These are phyloP conservation scores for Dreissena polymorpha DNA, from an alignment of 1,140 invertebrate genomes.

Conservation along the genomic window DNA sequence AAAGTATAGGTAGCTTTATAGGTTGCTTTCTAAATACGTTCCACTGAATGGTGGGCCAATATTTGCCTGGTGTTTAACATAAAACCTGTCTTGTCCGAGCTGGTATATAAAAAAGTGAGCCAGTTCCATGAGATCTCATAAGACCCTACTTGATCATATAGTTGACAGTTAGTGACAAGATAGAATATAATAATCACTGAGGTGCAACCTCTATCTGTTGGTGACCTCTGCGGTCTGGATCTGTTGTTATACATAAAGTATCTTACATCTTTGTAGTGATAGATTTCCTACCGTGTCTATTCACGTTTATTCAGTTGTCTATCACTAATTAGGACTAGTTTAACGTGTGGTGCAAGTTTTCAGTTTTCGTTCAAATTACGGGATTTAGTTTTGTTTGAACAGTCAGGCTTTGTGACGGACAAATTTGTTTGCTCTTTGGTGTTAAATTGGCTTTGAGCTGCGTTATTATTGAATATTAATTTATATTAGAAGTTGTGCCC, in stretches of 20 bases:
- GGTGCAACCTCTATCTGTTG: conserved; percentile 39
- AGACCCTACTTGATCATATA: conserved; percentile 27
- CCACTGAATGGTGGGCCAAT: neutral
- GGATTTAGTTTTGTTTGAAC: conserved; percentile 50
- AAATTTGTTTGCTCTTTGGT: conserved; percentile 51
- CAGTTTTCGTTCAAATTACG: conserved; percentile 5
- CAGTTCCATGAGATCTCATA: conserved; percentile 34
- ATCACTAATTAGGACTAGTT: conserved; percentile 44
- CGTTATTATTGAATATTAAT: conserved; percentile 44
- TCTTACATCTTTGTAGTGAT: conserved; percentile 48
- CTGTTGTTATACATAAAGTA: conserved; percentile 31
- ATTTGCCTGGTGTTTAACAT: conserved; percentile 1
- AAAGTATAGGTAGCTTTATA: conserved; percentile 46
- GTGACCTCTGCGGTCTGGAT: conserved; percentile 27
- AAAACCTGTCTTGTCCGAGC: conserved; percentile 29
- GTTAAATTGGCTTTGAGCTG: conserved; percentile 34
- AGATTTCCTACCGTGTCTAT: conserved; percentile 35
- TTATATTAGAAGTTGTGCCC: conserved; percentile 18
- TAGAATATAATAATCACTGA: conserved; percentile 33
- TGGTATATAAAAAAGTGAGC: conserved; percentile 22
- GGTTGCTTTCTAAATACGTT: conserved; percentile 26
- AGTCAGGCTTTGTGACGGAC: conserved; percentile 22
- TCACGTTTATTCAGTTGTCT: conserved; percentile 7
- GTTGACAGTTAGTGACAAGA: conserved; percentile 44
- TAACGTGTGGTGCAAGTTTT: neutral